phyloP scores from a whole-genome alignment of 2,113 vertebrate genomes.

The Nipponia nippon region DNA sequence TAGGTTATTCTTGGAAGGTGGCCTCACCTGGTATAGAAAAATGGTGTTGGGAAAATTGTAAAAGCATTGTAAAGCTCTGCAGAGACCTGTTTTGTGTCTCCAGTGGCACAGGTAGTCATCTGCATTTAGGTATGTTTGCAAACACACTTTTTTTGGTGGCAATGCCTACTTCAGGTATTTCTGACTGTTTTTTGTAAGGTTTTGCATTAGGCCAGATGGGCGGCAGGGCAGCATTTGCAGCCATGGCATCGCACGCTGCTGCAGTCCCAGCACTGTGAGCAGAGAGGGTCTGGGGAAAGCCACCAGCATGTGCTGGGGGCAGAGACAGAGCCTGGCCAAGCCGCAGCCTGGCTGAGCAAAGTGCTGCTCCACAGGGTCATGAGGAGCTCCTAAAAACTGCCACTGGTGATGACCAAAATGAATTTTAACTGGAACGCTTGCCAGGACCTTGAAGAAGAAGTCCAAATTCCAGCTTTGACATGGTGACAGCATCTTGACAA shows the following conservation, averaged over 20 bases:
- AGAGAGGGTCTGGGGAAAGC: not conserved
- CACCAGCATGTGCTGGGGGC: not conserved
- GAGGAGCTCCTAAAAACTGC: not conserved
- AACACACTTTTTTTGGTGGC: not conserved
- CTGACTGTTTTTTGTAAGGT: not conserved
- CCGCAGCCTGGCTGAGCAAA: not conserved
- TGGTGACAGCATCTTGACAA: not conserved
- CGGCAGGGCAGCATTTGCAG: not conserved
- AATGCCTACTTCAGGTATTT: not conserved
- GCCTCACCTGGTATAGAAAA: not conserved
- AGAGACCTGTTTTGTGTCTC: not conserved
- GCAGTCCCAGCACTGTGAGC: not conserved
- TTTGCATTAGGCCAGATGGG: not conserved
- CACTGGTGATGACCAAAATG: no score
- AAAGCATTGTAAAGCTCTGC: not conserved
- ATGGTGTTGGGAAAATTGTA: not conserved
- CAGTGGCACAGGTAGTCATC: not conserved
- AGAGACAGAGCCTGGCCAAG: not conserved
- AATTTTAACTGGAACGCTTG: not conserved
- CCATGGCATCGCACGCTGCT: not conserved
- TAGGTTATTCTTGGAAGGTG: not conserved
- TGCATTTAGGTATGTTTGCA: not conserved
- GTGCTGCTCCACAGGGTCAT: no score
- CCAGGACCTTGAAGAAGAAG: not conserved
- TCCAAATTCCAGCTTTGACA: not conserved